A percentile compares a stretch with the other conserved stretches of the same genome.
Conservation (phyloP, 1,140 invertebrate genomes). For the Notospermus geniculatus region DNA sequence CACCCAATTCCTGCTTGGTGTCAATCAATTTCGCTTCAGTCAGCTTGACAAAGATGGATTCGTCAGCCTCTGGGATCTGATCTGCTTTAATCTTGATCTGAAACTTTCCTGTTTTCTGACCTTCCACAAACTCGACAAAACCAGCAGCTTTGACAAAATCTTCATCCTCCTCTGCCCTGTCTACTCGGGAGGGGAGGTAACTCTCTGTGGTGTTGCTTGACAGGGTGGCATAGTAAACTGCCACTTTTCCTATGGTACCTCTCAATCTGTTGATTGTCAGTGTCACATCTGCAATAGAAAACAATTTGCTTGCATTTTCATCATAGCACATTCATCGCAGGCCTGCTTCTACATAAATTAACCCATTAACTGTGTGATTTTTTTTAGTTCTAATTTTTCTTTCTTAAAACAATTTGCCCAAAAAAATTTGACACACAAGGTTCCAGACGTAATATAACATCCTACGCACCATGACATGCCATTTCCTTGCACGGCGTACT, state of each 20-base stretch:
- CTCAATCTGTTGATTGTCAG: conserved; percentile 33
- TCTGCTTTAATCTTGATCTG: conserved; percentile 41
- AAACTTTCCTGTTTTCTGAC: conserved; percentile 29
- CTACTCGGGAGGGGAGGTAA: conserved; percentile 33
- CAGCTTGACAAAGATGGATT: conserved; percentile 43
- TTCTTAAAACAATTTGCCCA: too few species aligned
- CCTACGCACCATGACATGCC: too few species aligned
- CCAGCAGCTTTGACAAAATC: conserved; percentile 14
- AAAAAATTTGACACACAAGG: too few species aligned
- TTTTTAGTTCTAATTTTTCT: too few species aligned
- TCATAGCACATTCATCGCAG: too few species aligned
- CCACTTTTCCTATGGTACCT: conserved; percentile 39
- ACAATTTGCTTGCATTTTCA: too few species aligned
- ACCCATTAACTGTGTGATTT: too few species aligned
- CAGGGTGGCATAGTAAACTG: conserved; percentile 40
- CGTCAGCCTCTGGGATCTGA: conserved; percentile 40
- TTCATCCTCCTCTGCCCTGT: conserved; percentile 3
- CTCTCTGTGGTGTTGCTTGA: conserved; percentile 30
- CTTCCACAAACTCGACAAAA: conserved; percentile 24
- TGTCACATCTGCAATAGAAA: conserved; percentile 32
- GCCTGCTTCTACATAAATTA: too few species aligned
- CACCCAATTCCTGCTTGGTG: background rate
- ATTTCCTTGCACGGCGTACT: too few species aligned
- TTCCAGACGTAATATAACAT: too few species aligned
- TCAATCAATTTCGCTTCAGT: conserved; percentile 9